Evolutionary conservation across 2,888 invertebrate genomes (phyloP).

Genomic region (Eupithecia insigniata): DNA sequence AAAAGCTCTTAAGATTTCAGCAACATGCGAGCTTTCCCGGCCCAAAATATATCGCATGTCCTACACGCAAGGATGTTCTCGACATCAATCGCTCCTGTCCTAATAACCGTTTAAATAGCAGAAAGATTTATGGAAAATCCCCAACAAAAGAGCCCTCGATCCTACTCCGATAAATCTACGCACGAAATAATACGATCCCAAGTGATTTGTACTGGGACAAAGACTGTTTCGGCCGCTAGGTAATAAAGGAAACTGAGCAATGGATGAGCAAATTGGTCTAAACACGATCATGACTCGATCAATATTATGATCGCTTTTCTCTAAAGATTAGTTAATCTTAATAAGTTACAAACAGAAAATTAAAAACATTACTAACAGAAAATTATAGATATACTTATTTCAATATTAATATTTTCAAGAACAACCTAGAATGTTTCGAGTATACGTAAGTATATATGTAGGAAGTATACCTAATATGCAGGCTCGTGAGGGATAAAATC

Average conservation of each 20-base stretch:
- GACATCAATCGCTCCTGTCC: conserved; percentile 77
- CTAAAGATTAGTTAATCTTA: too few relatives aligned
- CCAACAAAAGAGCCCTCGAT: conserved; percentile 78
- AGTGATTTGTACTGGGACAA: conserved; percentile 78
- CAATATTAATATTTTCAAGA: background rate
- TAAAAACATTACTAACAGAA: too few relatives aligned
- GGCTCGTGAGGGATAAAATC: too few relatives aligned
- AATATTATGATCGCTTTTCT: background rate
- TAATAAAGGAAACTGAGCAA: conserved; percentile 56
- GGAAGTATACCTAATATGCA: too few relatives aligned
- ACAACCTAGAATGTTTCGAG: background rate
- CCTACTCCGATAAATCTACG: conserved; percentile 79
- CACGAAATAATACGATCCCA: conserved; percentile 79
- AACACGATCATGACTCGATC: conserved; percentile 6
- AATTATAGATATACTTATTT: too few relatives aligned
- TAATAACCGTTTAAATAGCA: conserved; percentile 82
- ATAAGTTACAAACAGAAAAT: too few relatives aligned
- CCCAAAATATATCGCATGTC: conserved; percentile 51
- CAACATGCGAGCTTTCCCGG: conserved; percentile 12
- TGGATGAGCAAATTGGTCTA: conserved; percentile 14
- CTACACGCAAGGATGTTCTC: conserved; percentile 59
- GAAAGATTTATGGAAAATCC: conserved; percentile 78
- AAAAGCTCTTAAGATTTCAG: background rate
- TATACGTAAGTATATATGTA: too few relatives aligned
- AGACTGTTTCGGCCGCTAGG: conserved; percentile 68